Evolutionary conservation across 1,140 invertebrate genomes (phyloP).

Genomic region (Tetramorium parvispinum): DNA sequence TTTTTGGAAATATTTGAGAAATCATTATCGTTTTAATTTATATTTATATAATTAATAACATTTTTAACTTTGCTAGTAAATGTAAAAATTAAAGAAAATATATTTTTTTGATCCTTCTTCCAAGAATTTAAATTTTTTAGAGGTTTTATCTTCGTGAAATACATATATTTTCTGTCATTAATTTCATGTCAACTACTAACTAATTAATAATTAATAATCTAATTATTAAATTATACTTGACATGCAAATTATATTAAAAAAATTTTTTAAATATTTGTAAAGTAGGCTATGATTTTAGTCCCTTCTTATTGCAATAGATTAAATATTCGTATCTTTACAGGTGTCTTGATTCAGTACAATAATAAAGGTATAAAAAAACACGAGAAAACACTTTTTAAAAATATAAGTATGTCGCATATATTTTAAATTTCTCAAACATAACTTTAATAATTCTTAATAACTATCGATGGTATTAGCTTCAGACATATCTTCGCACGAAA

Average conservation of each 20-base stretch:
- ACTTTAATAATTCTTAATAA: not conserved
- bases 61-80: not conserved
- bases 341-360: not conserved
- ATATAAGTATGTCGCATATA: not conserved
- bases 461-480: not conserved
- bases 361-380: not conserved
- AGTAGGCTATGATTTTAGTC: not conserved
- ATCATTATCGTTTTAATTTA: not conserved
- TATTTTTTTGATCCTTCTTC: not conserved
- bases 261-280: not conserved
- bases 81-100: not conserved
- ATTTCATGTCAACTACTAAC: not conserved
- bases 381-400: not conserved
- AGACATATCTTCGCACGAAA: constrained; percentile 2
- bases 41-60: not conserved
- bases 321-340: not conserved
- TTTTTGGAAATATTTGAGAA: not conserved
- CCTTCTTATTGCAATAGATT: not conserved
- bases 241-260: not conserved
- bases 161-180: not conserved
- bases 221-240: not conserved
- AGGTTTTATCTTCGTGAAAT: not conserved
- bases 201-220: not conserved
- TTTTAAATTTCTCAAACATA: not conserved
- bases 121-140: not conserved